Base-by-base conservation (phyloP, 1,140 invertebrate genomes). In the Drosophila seguyi region DNA sequence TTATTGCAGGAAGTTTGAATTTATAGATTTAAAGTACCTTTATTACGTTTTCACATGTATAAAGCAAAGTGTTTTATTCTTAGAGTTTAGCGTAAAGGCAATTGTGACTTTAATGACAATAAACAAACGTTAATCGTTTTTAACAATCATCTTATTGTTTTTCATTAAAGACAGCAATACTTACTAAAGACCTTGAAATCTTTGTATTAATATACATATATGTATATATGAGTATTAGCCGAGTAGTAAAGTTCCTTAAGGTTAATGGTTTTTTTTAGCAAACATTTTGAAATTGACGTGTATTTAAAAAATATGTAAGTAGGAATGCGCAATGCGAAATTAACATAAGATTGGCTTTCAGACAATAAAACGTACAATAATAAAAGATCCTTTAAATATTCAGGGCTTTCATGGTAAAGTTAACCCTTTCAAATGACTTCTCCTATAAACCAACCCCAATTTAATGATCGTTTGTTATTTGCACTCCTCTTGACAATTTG, bases 401-500 rank as follows among this genome's bases (percentile, higher is more conserved):
- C 3, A 14, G 4, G 16, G 18, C 14, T 38, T 53, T 53, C 4
- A 38, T 6, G 7, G 50, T 20, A 3, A 1, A 36, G 6, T 38
- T n/a, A 11, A 55, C 52, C 52, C 34, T 22, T 55, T 29, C 4
- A 62, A 39, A 39, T 29, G 6, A 14, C 34, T 20, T 62, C 29
- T 38, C 20, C 8, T 62, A 5, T 16, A 61, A 34, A 16, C 6
- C 38, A 42, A 34, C 55, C 56, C 61, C 22, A 22, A 42, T 34
- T 25, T 31, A 25, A 42, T 13, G 56, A 42, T 61, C 38, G 10
- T 20, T 65, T 65, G 56, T 61, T 34, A 18, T 29, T 18, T 34
- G 55, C 55, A 8, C 56, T 61, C 5, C 41, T 27, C 22, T 20
- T 36, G 2, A n/a, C 31, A 66, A 66, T 38, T 69, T 38, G 25